Conservation (phyloP, 2,113 vertebrate genomes). For the Phalacrocorax carbo region DNA sequence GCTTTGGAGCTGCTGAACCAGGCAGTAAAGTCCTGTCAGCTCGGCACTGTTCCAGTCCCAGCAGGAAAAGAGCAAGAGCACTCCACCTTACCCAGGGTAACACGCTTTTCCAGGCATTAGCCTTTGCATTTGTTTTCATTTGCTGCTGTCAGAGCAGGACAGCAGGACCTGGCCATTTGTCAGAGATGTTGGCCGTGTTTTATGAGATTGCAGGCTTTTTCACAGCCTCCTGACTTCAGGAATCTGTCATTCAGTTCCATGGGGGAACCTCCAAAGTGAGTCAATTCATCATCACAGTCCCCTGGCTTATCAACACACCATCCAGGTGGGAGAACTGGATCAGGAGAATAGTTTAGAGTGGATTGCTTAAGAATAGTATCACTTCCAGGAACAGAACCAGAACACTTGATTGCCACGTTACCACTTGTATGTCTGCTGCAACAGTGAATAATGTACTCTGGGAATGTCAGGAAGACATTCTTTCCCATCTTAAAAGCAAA, state of each 20-base stretch:
- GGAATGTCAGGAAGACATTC: not conserved
- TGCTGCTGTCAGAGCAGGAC: not conserved
- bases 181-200: not conserved
- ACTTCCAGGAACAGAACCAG: not conserved
- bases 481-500: not conserved
- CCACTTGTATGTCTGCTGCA: not conserved
- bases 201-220: not conserved
- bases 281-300: not conserved
- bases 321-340: not conserved
- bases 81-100: not conserved
- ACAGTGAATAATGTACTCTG: not conserved
- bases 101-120: not conserved
- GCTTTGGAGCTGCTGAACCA: not conserved
- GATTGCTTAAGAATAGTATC: not conserved
- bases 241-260: not conserved
- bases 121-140: not conserved
- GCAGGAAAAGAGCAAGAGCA: not conserved
- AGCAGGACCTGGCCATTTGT: slow-evolving; percentile 18
- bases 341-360: not conserved
- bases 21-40: not conserved
- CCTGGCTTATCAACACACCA: not conserved
- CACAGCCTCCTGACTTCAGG: not conserved
- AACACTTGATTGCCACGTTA: slow-evolving; percentile 13
- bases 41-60: not conserved
- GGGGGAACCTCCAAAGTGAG: not conserved